phyloP scores from a whole-genome alignment of 2,113 vertebrate species.

The Callionymus lyra region DNA sequence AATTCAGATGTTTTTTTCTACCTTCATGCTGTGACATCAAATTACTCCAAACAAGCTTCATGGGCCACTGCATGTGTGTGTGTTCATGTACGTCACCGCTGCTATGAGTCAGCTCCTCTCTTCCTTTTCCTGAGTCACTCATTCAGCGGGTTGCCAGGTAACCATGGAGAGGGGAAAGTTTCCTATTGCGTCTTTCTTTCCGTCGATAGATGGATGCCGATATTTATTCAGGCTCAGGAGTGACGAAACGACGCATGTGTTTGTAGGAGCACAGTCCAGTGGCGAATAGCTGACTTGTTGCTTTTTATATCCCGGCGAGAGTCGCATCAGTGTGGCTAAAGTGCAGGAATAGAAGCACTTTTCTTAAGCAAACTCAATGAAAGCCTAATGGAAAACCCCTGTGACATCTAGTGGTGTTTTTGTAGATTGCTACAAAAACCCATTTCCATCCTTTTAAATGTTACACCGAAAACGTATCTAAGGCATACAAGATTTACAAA shows the following conservation, averaged over 20 bases:
- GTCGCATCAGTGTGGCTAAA: slow-evolving; percentile 1
- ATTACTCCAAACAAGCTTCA: slow-evolving; percentile 72
- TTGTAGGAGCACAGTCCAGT: slow-evolving; percentile 29
- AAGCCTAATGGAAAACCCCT: no score
- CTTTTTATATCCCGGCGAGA: slow-evolving; percentile 36
- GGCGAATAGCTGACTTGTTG: slow-evolving; percentile 37
- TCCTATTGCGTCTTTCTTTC: slow-evolving; percentile 69
- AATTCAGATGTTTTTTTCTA: slow-evolving; percentile 14
- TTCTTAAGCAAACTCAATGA: no score
- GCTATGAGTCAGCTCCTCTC: slow-evolving; percentile 66
- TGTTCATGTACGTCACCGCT: slow-evolving; percentile 59
- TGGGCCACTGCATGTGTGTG: slow-evolving; percentile 55
- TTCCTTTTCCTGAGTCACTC: slow-evolving; percentile 65
- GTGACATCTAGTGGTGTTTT: no score
- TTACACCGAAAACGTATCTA: no score
- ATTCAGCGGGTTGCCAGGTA: slow-evolving; percentile 65
- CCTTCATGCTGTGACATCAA: slow-evolving; percentile 72
- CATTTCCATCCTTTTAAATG: no score
- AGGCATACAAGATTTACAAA: no score
- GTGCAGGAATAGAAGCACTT: no score
- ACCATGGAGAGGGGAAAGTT: slow-evolving; percentile 61
- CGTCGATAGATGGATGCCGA: slow-evolving; percentile 45
- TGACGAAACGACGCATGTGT: slow-evolving; percentile 54
- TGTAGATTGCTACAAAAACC: no score
- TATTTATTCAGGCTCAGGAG: slow-evolving; percentile 69